Evolutionary conservation across 2,888 invertebrate genomes (phyloP), one percentile per base, ranked within the genome.

Genomic region (Nemapogon koenigi): DNA sequence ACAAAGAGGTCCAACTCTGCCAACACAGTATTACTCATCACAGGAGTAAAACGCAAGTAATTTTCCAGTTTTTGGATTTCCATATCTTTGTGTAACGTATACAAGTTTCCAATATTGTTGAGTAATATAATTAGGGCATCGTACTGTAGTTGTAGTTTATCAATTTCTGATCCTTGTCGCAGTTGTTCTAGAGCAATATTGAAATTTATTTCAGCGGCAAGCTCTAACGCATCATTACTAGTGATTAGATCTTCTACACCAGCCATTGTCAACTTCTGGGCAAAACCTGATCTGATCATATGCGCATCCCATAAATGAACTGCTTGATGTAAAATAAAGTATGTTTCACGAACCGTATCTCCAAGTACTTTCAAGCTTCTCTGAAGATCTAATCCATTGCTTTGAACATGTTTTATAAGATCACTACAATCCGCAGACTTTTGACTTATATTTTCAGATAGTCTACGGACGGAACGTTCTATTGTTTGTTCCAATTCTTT

Each of bases 281-380:
- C 66, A 11, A 63, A 53, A 38, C 60, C 65, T 16, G 60, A 52
- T 10, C 75, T 65, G 37, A 64, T 38, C 43, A 70, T 63, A 46
- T 73, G 75, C 40, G 58, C 51, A 44, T 71, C 67, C 62, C 66
- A 72, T 13, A 75, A 53, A 51, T 68, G 66, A 15, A 62, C 60
- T 2, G 69, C 62, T 31, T 69, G 57, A 35, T 65, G 54, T 39
- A 76, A 50, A 40, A 71, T 48, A 17, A 41, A 44, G 43, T 57
- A 68, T 1, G 65, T 70, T 42, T 63, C 57, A 28, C 56, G 59
- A n/a, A 75, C 55, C 38, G 55, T 47, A 17, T 65, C 59, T 15
- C 65, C 65, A 36, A 75, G 49, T 1, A 57, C 50, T 13, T 22
- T 40, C 17, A 73, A 47, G 49, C 63, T 66, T 43, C 59, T 59